phyloP scores from a whole-genome alignment of 2,797 vertebrate genomes.

The Gallinago solitaria region DNA sequence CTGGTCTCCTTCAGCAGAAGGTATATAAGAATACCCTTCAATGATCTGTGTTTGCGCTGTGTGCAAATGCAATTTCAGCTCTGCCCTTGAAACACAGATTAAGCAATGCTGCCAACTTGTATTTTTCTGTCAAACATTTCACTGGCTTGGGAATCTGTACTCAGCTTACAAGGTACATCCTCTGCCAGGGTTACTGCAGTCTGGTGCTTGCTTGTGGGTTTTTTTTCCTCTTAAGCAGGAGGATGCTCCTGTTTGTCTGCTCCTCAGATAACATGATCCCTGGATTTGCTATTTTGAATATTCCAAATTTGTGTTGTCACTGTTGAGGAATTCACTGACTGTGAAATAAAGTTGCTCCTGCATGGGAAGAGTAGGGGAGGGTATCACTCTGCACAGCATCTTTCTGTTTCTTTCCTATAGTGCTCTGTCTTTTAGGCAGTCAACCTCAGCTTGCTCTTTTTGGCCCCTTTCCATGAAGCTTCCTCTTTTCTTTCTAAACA shows the following conservation, averaged over 20 bases:
- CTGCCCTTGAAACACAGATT: conserved; percentile 31
- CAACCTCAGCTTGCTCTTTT: not conserved
- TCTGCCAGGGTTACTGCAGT: not conserved
- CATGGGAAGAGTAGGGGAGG: not conserved
- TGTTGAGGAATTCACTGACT: not conserved
- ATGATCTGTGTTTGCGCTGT: not conserved
- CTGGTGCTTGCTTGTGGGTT: not conserved
- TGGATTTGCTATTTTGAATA: not conserved
- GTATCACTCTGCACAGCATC: not conserved
- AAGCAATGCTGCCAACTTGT: not conserved
- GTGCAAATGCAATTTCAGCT: not conserved
- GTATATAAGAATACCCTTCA: not conserved
- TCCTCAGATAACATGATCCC: not conserved
- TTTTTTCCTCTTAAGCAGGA: not conserved
- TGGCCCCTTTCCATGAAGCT: not conserved
- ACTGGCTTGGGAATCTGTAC: not conserved
- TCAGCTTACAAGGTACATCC: not conserved
- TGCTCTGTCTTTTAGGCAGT: not conserved
- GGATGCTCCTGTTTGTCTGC: not conserved
- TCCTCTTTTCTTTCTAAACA: not conserved
- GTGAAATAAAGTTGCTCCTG: not conserved
- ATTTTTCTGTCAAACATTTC: conserved; percentile 23
- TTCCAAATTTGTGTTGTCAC: not conserved
- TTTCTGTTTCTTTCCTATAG: not conserved
- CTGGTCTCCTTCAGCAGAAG: not conserved